These are phyloP conservation scores for Tonatia bakeri DNA, from an alignment of 2,113 vertebrate species.

Conservation along the genomic window DNA sequence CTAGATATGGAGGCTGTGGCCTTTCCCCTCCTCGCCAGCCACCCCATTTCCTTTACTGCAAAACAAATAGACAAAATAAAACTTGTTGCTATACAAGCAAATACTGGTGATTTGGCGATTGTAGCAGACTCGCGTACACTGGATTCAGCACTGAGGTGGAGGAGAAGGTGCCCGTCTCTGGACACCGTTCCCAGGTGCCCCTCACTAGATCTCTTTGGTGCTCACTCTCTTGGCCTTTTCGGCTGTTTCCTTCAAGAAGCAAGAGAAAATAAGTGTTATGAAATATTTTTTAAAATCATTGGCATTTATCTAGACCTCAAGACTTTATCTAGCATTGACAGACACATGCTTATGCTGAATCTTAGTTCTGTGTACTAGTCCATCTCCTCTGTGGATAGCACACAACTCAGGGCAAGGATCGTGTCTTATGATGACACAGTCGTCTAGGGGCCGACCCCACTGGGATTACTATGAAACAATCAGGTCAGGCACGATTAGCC, in stretches of 20 bases:
- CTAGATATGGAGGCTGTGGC: constrained; percentile 71
- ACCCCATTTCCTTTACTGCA: constrained; percentile 79
- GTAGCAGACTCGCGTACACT: constrained; percentile 78
- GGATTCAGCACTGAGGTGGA: constrained; percentile 77
- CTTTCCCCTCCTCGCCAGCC: constrained; percentile 69
- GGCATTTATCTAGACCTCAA: background rate
- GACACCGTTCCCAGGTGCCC: constrained; percentile 53
- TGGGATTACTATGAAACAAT: background rate
- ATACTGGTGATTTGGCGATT: constrained; percentile 82
- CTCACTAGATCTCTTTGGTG: constrained; percentile 91
- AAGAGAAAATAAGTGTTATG: constrained; percentile 24
- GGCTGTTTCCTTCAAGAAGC: constrained; percentile 87
- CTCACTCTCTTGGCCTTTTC: constrained; percentile 91
- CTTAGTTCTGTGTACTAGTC: background rate
- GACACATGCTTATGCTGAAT: background rate
- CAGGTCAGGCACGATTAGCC: background rate
- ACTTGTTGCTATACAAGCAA: constrained; percentile 81
- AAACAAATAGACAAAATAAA: constrained; percentile 77
- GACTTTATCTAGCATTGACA: background rate
- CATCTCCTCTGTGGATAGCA: background rate
- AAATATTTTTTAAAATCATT: background rate
- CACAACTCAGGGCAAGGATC: background rate
- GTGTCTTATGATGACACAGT: background rate
- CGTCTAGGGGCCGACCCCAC: background rate
- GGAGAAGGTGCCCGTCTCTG: constrained; percentile 58